Evolutionary conservation across 2,113 vertebrate species (phyloP), one percentile per base, ranked within the genome.

Genomic region (Callorhinus ursinus): DNA sequence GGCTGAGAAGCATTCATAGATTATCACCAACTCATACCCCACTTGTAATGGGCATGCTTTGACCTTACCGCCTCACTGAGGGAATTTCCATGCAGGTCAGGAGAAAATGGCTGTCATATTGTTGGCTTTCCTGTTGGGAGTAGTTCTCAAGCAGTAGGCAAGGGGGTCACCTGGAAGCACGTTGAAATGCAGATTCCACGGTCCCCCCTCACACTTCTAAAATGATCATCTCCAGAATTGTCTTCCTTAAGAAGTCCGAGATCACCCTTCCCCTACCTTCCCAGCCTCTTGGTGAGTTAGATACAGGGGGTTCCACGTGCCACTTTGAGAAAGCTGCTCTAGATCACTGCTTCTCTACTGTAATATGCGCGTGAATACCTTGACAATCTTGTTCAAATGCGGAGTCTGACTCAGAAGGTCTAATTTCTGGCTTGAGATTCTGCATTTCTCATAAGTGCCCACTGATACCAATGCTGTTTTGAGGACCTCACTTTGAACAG

Each of bases 171-270:
- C 14, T 57, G 14, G 15, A 57, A 87, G 42, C 24, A 39, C 13
- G 79, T 51, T 74, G 74, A 90, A 94, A 84, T 57, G 42, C 13
- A 97, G 84, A 57, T 88, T 74, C 42, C 51, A 57, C 21, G n/a
- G 16, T 5, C 31, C 61, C 16, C 57, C 21, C 53, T 92, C 65
- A 92, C 39, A 94, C 2, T 19, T 67, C 51, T 6, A 77, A 36
- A 85, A 33, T 63, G 2, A 12, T 55, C 42, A 63, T 69, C 65
- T 51, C 83, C 7, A 57, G n/a, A 59, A 71, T 24, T 18, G 5
- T 55, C 61, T 83, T 59, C 80, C 71, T 69, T 74, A 42, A 31
- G 24, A 88, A 72, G 39, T 57, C 24, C 42, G 10, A 16, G 21
- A 10, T 1, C 19, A 39, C 21, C 13, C 21, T 49, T 10, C 55